phyloP scores from a whole-genome alignment of 2,888 invertebrate species.

The Aphidoletes aphidimyza region DNA sequence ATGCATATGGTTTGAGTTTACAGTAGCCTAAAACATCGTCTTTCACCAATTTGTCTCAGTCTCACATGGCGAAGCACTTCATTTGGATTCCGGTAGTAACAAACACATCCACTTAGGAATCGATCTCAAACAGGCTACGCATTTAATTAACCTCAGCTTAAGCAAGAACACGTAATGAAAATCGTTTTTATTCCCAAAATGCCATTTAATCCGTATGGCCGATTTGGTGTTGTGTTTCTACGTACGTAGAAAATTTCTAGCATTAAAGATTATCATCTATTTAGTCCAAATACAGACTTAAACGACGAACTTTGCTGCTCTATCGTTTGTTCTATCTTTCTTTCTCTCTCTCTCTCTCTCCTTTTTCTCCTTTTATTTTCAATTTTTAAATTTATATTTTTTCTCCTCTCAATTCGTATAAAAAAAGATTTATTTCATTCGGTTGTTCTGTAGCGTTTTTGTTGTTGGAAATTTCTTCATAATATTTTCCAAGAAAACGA shows the following conservation, averaged over 20 bases:
- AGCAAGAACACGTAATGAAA: too few species aligned
- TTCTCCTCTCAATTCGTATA: background rate
- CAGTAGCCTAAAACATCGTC: too few species aligned
- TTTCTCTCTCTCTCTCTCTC: background rate
- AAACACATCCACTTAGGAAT: too few species aligned
- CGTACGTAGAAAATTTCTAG: background rate
- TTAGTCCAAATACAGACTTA: slow-evolving; percentile 7
- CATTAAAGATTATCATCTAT: slow-evolving; percentile 41
- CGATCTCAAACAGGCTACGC: too few species aligned
- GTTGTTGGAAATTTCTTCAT: slow-evolving; percentile 47
- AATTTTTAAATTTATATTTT: too few species aligned
- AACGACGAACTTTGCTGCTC: slow-evolving; percentile 7
- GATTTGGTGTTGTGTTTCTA: background rate
- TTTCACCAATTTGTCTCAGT: too few species aligned
- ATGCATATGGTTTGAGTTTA: too few species aligned
- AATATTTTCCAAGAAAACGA: slow-evolving; percentile 46
- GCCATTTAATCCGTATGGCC: background rate
- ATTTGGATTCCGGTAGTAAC: too few species aligned
- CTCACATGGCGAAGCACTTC: too few species aligned
- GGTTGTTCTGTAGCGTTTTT: slow-evolving; percentile 35
- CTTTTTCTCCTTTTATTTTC: background rate
- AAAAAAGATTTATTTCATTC: slow-evolving; percentile 44
- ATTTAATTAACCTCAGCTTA: too few species aligned
- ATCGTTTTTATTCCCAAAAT: too few species aligned
- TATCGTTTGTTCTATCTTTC: background rate